phyloP scores from a whole-genome alignment of 2,888 invertebrate species.

The Ormyrus nitidulus region DNA sequence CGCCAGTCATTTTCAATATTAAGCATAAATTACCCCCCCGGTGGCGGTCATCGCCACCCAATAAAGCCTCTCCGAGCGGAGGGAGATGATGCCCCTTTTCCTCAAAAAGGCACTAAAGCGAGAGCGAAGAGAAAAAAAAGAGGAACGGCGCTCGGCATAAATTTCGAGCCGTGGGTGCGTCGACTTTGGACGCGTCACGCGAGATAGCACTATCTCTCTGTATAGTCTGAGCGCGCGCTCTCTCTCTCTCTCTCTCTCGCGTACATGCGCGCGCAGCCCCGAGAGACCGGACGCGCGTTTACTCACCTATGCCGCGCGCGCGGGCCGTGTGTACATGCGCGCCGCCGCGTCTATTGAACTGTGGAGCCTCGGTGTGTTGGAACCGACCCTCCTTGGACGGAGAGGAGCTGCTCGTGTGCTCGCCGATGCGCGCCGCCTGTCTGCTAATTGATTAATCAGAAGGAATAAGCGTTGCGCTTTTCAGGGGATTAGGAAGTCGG shows the following conservation, averaged over 20 bases:
- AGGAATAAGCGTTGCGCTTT: no score
- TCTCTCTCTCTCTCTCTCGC: not conserved
- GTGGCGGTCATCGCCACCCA: no score
- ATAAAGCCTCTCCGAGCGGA: no score
- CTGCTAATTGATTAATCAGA: no score
- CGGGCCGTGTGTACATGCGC: conserved; percentile 17
- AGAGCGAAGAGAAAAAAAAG: no score
- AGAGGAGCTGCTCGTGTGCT: not conserved
- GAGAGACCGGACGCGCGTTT: not conserved
- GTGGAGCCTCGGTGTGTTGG: conserved; percentile 13
- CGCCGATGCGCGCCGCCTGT: no score
- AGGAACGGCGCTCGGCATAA: not conserved
- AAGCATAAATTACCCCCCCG: no score
- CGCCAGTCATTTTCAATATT: no score
- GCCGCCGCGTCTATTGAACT: conserved; percentile 60
- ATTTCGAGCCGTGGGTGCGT: conserved; percentile 1
- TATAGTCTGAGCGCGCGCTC: not conserved
- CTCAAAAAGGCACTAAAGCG: no score
- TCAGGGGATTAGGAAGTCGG: no score
- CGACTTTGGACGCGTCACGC: conserved; percentile 23
- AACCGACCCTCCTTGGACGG: no score
- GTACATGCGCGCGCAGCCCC: not conserved
- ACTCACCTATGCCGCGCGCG: conserved; percentile 9
- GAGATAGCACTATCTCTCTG: conserved; percentile 38
- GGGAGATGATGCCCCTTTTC: no score